Conservation (phyloP, 2,797 vertebrate genomes). For the Sebastes iracundus region DNA sequence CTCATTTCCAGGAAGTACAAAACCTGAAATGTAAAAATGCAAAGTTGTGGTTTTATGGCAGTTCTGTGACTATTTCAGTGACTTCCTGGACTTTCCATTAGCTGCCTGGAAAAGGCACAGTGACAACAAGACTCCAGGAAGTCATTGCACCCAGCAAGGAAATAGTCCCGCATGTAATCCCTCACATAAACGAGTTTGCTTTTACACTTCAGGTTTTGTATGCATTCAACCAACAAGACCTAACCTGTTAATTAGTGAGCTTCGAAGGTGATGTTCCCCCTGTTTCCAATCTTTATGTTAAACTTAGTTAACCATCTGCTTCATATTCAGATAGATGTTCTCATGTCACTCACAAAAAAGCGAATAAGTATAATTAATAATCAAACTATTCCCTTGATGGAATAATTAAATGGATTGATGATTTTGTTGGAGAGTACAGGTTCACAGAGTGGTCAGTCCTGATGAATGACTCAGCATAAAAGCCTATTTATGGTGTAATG, state of each 20-base stretch:
- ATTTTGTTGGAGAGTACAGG: neutral
- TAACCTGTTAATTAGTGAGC: neutral
- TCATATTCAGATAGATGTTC: neutral
- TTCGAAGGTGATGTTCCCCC: neutral
- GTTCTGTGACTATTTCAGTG: neutral
- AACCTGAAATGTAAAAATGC: neutral
- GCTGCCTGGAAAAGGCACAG: neutral
- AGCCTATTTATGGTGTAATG: neutral
- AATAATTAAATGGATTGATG: neutral
- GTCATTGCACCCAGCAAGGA: neutral
- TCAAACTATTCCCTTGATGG: neutral
- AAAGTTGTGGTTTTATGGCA: neutral
- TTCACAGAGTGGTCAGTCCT: neutral
- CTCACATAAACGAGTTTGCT: too few relatives aligned
- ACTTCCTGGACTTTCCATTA: neutral
- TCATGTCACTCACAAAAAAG: neutral
- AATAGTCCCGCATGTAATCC: neutral
- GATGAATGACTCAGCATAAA: neutral
- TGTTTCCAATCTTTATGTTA: neutral
- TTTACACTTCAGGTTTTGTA: neutral
- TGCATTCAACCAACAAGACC: neutral
- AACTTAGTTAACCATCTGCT: neutral
- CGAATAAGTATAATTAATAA: neutral
- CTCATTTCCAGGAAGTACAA: neutral
- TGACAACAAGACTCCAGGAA: slow-evolving; percentile 4